These are phyloP conservation scores for Hoplostethus mediterraneus DNA, from an alignment of 2,797 vertebrate species.

Conservation along the genomic window DNA sequence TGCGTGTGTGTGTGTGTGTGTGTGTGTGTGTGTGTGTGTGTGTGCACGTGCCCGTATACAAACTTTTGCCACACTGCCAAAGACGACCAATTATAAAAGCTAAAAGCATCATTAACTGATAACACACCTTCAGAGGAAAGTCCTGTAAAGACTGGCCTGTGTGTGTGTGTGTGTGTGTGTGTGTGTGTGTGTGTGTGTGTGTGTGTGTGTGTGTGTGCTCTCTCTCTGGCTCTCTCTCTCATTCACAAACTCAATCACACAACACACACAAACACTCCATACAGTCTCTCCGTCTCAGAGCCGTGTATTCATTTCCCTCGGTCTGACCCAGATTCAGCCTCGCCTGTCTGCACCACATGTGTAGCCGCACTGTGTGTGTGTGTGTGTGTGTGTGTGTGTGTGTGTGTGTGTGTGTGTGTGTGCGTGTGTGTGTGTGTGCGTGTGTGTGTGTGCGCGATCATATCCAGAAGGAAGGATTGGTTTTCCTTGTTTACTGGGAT, in stretches of 20 bases:
- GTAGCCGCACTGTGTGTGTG: slow-evolving; percentile 1
- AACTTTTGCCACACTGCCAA: too few relatives aligned
- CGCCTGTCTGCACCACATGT: slow-evolving; percentile 37
- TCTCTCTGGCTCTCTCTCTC: slow-evolving; percentile 46
- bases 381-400: not conserved
- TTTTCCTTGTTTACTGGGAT: slow-evolving; percentile 10
- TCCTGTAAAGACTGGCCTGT: too few relatives aligned
- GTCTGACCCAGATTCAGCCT: slow-evolving; percentile 68
- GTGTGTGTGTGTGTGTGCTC: slow-evolving; percentile 22
- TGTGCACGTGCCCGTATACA: not conserved
- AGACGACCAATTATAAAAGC: too few relatives aligned
- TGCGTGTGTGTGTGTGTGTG: slow-evolving; percentile 31
- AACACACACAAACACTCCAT: slow-evolving; percentile 44
- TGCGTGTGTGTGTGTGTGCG: not conserved
- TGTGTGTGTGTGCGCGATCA: not conserved
- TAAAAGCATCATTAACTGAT: too few relatives aligned
- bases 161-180: slow-evolving; percentile 8
- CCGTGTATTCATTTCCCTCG: slow-evolving; percentile 64
- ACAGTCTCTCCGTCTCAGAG: slow-evolving; percentile 54
- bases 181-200: slow-evolving; percentile 9
- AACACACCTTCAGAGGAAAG: too few relatives aligned
- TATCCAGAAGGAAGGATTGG: slow-evolving; percentile 6
- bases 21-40: slow-evolving; percentile 31
- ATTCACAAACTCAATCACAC: slow-evolving; percentile 41
- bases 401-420: slow-evolving; percentile 9